A percentile compares a stretch with the other conserved stretches of the same genome.
Conservation (phyloP, 2,888 invertebrate species). For the Lordiphosa andalusiaca region DNA sequence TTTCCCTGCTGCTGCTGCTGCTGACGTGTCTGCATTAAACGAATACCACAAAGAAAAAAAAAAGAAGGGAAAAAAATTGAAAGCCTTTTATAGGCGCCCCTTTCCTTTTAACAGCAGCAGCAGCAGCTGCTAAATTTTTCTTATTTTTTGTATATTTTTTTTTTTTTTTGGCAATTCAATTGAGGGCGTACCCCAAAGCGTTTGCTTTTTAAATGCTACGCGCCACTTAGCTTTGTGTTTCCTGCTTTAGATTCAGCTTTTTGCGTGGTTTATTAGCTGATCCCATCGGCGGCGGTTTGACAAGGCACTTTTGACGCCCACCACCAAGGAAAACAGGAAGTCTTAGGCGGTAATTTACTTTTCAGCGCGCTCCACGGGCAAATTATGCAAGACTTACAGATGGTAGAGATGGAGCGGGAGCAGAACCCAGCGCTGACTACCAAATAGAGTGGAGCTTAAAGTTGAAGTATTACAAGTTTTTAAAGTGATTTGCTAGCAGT, state of each 20-base stretch:
- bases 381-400: slow-evolving; percentile 62
- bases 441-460: slow-evolving; percentile 47
- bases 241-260: slow-evolving; percentile 33
- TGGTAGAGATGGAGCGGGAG: slow-evolving; percentile 5
- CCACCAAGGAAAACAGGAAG: slow-evolving; percentile 52
- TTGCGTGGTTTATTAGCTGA: slow-evolving; percentile 70
- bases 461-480: slow-evolving; percentile 41
- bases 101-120: slow-evolving; percentile 33
- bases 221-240: slow-evolving; percentile 64
- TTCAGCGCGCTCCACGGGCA: slow-evolving; percentile 63
- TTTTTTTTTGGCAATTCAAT: slow-evolving; percentile 40
- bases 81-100: slow-evolving; percentile 60
- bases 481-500: slow-evolving; percentile 21
- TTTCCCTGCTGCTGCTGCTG: slow-evolving; percentile 31
- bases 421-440: not conserved
- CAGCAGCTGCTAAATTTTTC: slow-evolving; percentile 69
- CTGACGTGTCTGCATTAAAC: slow-evolving; percentile 70
- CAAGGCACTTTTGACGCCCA: slow-evolving; percentile 66
- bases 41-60: slow-evolving; percentile 38
- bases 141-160: slow-evolving; percentile 1
- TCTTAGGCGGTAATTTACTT: slow-evolving; percentile 71
- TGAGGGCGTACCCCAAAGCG: slow-evolving; percentile 54
- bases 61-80: slow-evolving; percentile 48
- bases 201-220: slow-evolving; percentile 66
- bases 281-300: slow-evolving; percentile 57